Base-by-base conservation (phyloP, 2,113 vertebrate genomes). In the Oreochromis tanganicae region DNA sequence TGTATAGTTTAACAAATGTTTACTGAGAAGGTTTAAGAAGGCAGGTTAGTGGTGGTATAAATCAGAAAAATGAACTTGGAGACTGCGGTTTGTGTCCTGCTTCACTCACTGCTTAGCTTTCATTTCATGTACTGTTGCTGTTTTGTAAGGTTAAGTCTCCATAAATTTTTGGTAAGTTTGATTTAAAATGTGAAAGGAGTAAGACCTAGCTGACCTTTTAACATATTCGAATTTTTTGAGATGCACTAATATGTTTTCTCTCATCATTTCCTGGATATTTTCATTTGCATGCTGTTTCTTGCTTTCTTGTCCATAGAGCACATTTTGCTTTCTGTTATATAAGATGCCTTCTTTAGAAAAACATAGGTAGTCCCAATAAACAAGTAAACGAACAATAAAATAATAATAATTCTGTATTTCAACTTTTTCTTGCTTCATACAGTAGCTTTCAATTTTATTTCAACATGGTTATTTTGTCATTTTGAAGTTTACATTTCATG, bases 161-260 rank as follows among this genome's bases (percentile, higher is more conserved):
- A 0, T 9, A 24, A 3, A 71, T 14, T 3, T 5, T 71, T 24
- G 4, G n/a, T 71, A 24, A 24, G 66, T 71, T 43, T 27, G 13
- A 24, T 43, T 27, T 24, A 24, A 14, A 68, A 21, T 68, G 21
- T 38, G 4, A 66, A n/a, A 13, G 32, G 61, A 38, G 12, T 12
- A 66, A 66, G 34, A 21, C 34, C 10, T 38, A n/a, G 6, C 9
- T 38, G 10, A 66, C 2, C 19, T 66, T 66, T 66, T 36, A 38
- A 0, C 32, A n/a, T 66, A 66, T 36, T 66, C 2, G 1, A 0
- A 4, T 9, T 14, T 71, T 29, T 27, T 46, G 41, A 48, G 21
- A 46, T 11, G 14, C 9, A 29, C 2, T 17, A 16, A 11, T 27
- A 27, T 73, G 68, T 73, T 75, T 48, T 75, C 1, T 14, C 14